A percentile compares a stretch with the other conserved stretches of the same genome.
Evolutionary conservation across 2,113 vertebrate genomes (phyloP).

Genomic region (Megaceryle maxima): DNA sequence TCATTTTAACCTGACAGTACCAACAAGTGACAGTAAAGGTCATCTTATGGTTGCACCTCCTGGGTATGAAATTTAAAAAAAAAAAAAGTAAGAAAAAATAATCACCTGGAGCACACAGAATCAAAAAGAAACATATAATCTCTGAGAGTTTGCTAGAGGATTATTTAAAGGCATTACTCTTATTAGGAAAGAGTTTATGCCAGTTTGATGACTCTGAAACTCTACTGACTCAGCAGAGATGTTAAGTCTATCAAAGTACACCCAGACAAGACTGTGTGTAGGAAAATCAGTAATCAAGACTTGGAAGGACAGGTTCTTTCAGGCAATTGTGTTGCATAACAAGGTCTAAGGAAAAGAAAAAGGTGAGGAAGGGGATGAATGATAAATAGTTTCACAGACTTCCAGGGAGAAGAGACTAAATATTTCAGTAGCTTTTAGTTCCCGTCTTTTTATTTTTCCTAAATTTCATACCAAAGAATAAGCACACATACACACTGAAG

Average conservation of each 20-base stretch:
- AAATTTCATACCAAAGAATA: background rate
- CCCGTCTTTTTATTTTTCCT: background rate
- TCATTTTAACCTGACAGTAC: background rate
- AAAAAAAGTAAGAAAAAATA: too few relatives aligned
- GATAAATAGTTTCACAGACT: background rate
- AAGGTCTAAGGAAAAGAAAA: background rate
- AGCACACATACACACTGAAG: background rate
- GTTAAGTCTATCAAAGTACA: background rate
- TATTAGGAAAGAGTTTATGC: background rate
- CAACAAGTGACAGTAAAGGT: background rate
- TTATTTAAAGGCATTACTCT: constrained; percentile 20
- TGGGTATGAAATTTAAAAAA: background rate
- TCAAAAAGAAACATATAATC: background rate
- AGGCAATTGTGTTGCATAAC: constrained; percentile 30
- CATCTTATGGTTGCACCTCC: background rate
- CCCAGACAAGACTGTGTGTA: background rate
- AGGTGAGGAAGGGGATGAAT: too few relatives aligned
- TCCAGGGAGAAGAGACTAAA: background rate
- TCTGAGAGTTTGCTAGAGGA: background rate
- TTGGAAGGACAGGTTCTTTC: constrained; percentile 22
- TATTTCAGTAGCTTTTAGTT: constrained; percentile 22
- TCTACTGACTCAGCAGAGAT: background rate
- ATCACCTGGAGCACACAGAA: background rate
- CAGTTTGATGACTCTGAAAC: constrained; percentile 10
- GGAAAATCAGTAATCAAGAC: constrained; percentile 44